These are phyloP conservation scores for Sinopyrophorus schimmeli DNA, from an alignment of 2,888 invertebrate species.

Conservation along the genomic window DNA sequence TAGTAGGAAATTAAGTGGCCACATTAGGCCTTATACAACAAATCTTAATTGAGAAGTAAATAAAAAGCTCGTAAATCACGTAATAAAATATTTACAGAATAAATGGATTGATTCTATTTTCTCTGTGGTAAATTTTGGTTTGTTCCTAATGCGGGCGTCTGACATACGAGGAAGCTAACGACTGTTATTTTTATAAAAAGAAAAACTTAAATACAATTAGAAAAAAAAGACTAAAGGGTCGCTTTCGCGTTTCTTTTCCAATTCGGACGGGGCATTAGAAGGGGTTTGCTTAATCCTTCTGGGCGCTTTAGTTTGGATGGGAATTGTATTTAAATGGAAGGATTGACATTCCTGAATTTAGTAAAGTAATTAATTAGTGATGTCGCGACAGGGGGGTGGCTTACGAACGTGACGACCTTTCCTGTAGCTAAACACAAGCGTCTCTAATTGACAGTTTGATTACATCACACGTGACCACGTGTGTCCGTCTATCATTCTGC, in stretches of 20 bases:
- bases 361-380: slow-evolving; percentile 43
- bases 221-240: too few relatives aligned
- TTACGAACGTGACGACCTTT: slow-evolving; percentile 46
- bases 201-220: too few relatives aligned
- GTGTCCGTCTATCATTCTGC: slow-evolving; percentile 29
- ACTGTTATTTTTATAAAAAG: too few relatives aligned
- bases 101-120: slow-evolving; percentile 41
- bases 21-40: slow-evolving; percentile 16
- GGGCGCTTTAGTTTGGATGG: too few relatives aligned
- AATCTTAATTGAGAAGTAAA: slow-evolving; percentile 28
- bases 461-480: slow-evolving; percentile 49
- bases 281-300: too few relatives aligned
- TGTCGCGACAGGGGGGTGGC: slow-evolving; percentile 40
- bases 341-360: slow-evolving; percentile 37
- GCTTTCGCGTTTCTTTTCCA: too few relatives aligned
- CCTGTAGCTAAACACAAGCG: slow-evolving; percentile 53
- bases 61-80: slow-evolving; percentile 38
- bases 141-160: slow-evolving; percentile 28
- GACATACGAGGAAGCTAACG: slow-evolving; percentile 22
- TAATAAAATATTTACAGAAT: slow-evolving; percentile 40
- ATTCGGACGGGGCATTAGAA: too few relatives aligned
- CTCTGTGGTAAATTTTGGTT: slow-evolving; percentile 19
- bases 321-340: slow-evolving; percentile 31
- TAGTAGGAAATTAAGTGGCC: slow-evolving; percentile 21
- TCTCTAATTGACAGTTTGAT: slow-evolving; percentile 55